Conservation (phyloP, 2,113 vertebrate genomes). For the Scatophagus argus region DNA sequence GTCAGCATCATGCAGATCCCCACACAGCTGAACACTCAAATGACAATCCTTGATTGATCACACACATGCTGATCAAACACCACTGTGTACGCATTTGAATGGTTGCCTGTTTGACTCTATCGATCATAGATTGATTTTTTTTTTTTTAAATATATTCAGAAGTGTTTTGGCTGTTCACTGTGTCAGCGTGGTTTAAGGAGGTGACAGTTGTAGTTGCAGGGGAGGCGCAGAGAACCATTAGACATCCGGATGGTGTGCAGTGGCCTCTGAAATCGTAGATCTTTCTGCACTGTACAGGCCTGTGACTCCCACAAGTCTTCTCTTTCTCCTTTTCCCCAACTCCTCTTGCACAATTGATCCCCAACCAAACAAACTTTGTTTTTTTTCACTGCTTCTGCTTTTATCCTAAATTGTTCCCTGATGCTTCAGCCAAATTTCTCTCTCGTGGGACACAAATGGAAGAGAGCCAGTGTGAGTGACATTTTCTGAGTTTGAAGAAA, state of each 20-base stretch:
- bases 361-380: conserved; percentile 19
- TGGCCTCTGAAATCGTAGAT: conserved; percentile 6
- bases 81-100: not conserved
- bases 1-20: conserved; percentile 12
- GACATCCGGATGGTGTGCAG: conserved; percentile 41
- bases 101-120: conserved; percentile 26
- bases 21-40: conserved; percentile 36
- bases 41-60: conserved; percentile 25
- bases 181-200: conserved; percentile 27
- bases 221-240: conserved; percentile 30
- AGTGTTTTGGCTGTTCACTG: conserved; percentile 25
- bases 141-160: conserved; percentile 7
- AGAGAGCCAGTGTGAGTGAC: conserved; percentile 1
- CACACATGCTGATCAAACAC: conserved; percentile 42
- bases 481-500: conserved; percentile 8
- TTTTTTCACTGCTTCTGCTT: conserved; percentile 35
- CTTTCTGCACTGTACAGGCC: not conserved
- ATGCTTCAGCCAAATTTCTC: conserved; percentile 41
- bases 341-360: conserved; percentile 21
- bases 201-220: conserved; percentile 35
- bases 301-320: conserved; percentile 10
- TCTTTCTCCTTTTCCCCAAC: not conserved
- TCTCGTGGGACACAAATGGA: conserved; percentile 21
- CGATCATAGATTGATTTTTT: conserved; percentile 39
- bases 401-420: conserved; percentile 46